These are phyloP conservation scores for Thalassaphorura encarpata DNA, from an alignment of 1,140 invertebrate genomes.

Conservation along the genomic window DNA sequence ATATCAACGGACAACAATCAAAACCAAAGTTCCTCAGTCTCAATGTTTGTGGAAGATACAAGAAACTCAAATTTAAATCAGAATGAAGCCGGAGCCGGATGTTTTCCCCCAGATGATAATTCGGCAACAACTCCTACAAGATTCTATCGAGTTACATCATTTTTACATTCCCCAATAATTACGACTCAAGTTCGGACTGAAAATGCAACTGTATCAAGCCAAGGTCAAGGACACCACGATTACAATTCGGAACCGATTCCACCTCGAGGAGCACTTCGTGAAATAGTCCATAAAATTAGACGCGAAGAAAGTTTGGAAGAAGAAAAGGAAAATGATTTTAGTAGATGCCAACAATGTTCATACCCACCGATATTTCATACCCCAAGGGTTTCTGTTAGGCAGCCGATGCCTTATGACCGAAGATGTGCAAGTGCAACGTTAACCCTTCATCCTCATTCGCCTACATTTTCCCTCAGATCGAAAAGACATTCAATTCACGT, in stretches of 20 bases:
- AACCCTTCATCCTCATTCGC: neutral
- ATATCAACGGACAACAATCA: too few species aligned
- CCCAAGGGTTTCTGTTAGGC: too few species aligned
- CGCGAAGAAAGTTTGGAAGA: slow-evolving; percentile 13
- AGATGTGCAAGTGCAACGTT: neutral
- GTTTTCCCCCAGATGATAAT: neutral
- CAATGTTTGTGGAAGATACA: too few species aligned
- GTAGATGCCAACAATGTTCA: neutral
- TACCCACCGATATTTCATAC: too few species aligned
- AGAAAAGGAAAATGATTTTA: neutral
- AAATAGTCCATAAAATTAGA: slow-evolving; percentile 24
- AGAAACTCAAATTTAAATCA: too few species aligned
- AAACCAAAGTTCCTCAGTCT: too few species aligned
- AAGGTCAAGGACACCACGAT: neutral
- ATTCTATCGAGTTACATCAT: neutral
- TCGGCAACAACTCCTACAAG: neutral
- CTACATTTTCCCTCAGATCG: neutral
- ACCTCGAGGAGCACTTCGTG: neutral
- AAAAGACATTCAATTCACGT: neutral
- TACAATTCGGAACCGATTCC: neutral
- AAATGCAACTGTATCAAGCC: slow-evolving; percentile 1
- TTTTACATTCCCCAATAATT: neutral
- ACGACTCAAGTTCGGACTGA: neutral
- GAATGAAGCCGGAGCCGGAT: too few species aligned
- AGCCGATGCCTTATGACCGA: too few species aligned